These are phyloP conservation scores for Valencia hispanica DNA, from an alignment of 2,797 vertebrate species.

Conservation along the genomic window DNA sequence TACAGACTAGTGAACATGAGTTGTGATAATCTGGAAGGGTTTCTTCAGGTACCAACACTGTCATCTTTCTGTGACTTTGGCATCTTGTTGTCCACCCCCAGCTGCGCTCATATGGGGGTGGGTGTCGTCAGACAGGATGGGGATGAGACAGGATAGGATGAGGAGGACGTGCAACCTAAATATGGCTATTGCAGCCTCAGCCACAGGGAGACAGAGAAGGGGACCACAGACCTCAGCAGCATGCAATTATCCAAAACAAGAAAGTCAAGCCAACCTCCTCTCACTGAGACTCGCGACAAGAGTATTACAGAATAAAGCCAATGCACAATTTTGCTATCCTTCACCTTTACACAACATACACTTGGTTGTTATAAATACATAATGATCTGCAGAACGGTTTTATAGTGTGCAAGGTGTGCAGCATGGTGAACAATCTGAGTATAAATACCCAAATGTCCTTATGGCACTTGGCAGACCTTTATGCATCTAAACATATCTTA, in stretches of 20 bases:
- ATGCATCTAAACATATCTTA: slow-evolving; percentile 27
- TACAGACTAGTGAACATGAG: slow-evolving; percentile 10
- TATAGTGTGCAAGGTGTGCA: not conserved
- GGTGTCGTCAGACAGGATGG: slow-evolving; percentile 59
- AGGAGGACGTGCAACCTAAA: slow-evolving; percentile 81
- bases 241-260: slow-evolving; percentile 88
- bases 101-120: slow-evolving; percentile 32
- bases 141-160: slow-evolving; percentile 75
- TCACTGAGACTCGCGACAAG: slow-evolving; percentile 75
- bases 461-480: slow-evolving; percentile 19
- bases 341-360: slow-evolving; percentile 34
- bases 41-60: slow-evolving; percentile 29
- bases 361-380: slow-evolving; percentile 5
- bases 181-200: slow-evolving; percentile 79
- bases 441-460: slow-evolving; percentile 11
- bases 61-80: slow-evolving; percentile 22
- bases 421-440: slow-evolving; percentile 5
- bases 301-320: slow-evolving; percentile 64
- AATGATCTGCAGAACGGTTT: slow-evolving; percentile 19
- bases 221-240: slow-evolving; percentile 83
- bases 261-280: slow-evolving; percentile 80
- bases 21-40: not conserved
- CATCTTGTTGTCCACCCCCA: slow-evolving; percentile 43
- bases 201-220: slow-evolving; percentile 84
- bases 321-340: slow-evolving; percentile 61